Base-by-base conservation (phyloP, 2,888 invertebrate species). In the Elegia similella region DNA sequence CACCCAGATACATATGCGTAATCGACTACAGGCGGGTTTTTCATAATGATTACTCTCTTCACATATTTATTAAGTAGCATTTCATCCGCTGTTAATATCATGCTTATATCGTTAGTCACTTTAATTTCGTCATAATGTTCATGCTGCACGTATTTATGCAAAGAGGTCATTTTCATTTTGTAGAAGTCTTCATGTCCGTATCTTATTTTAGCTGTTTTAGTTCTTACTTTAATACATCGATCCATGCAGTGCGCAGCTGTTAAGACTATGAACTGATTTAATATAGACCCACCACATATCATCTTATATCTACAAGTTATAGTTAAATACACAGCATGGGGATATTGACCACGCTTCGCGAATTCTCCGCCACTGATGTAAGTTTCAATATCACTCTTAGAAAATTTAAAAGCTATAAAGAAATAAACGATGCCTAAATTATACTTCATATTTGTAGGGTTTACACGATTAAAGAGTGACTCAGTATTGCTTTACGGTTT, bases 1-100 rank as follows among this genome's bases (percentile, higher is more conserved):
- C 76, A 78, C 6, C 76, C 75, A 43, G 76, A 70, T 0, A 73
- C 3, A 1, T 53, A 23, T 0, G 65, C 73, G 3, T 0, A 32
- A 8, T 62, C 56, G 2, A 2, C 0, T 0, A 58, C 48, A 0
- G 69, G 69, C 1, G 69, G 73, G 0, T 44, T 3, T 7, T 16
- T 23, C 68, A 70, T 59, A 0, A 78, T 1, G 3, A 63, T 61
- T 1, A 75, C 54, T 7, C 76, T 59, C 34, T 67, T 59, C 0
- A 72, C 58, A 15, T 6, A 2, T 0, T 23, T 60, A 13, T 16
- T 43, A 12, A 53, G 13, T 16, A 15, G 12, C 13, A 53, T 29
- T 7, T 7, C 10, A 0, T 29, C 12, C 0, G 42, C 42, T 1
- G 65, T n/a, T 42, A 29, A 60, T 12, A 68, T 52, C 38, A 79